Conservation (phyloP, 2,113 vertebrate genomes). For the Brachirus orientalis region DNA sequence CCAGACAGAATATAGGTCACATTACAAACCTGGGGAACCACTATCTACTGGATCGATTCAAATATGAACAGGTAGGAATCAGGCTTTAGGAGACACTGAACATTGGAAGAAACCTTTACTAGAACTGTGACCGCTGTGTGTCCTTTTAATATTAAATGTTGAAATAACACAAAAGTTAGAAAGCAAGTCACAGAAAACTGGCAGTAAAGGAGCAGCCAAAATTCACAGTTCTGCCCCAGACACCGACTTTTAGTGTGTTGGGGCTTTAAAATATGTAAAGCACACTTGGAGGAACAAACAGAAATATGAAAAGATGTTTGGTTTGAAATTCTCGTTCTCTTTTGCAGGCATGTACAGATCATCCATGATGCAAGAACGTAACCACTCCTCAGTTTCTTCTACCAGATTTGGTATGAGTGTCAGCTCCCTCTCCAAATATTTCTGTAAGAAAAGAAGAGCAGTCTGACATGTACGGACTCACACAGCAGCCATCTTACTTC, state of each 20-base stretch:
- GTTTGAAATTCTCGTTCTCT: not conserved
- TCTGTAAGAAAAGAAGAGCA: not conserved
- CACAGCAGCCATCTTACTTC: not conserved
- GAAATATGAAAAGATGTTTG: too few species aligned
- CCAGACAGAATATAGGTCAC: conserved; percentile 79
- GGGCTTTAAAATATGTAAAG: too few species aligned
- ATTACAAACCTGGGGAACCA: conserved; percentile 86
- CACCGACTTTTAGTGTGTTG: too few species aligned
- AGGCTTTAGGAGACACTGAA: not conserved
- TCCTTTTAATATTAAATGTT: too few species aligned
- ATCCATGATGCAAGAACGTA: conserved; percentile 35
- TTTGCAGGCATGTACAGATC: conserved; percentile 59
- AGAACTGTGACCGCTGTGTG: too few species aligned
- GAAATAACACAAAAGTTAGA: too few species aligned
- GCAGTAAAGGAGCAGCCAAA: too few species aligned
- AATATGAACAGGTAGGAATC: conserved; percentile 67
- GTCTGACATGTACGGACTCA: not conserved
- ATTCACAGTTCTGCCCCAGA: too few species aligned
- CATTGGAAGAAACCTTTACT: too few species aligned
- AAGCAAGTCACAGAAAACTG: too few species aligned
- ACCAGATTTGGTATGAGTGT: not conserved
- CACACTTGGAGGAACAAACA: too few species aligned
- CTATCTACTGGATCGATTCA: conserved; percentile 81
- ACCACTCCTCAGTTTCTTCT: not conserved
- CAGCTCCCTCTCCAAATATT: conserved; percentile 9